Base-by-base conservation (phyloP, 2,797 vertebrate genomes). In the Coregonus ussuriensis region DNA sequence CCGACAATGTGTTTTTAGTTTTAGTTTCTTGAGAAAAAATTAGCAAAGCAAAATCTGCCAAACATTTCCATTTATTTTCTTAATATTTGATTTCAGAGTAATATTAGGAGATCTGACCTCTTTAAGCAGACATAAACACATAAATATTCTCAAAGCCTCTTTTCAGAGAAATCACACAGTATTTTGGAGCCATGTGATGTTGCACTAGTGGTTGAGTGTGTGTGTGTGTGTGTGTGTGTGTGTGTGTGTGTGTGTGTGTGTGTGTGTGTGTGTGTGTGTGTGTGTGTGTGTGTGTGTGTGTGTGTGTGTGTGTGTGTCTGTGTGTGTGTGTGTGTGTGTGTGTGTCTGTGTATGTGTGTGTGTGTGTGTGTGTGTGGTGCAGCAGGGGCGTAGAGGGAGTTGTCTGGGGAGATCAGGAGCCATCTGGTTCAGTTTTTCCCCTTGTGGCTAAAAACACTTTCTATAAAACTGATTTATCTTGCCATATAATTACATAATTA, bases 381-480 rank as follows among this genome's bases (percentile, higher is more conserved):
- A 59, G 13, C 11, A 16, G 71, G 13, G 4, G 52, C 4, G 71
- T 72, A 35, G 66, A 78, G 79, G 79, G 81, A 54, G 80, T 47
- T 76, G 85, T 80, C 79, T 69, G 35, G 77, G 54, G 73, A 83
- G 3, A n/a, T 56, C 54, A 18, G 16, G n/a, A 56, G 29, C 85
- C 81, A 89, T 81, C 77, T 90, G 90, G 86, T 86, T 84, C 74
- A 71, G 89, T 89, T 84, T 83, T 82, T 77, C 73, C 79, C 82
- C 85, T 88, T 72, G 75, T 59, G 79, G 69, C 68, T 14, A 15
- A 72, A 82, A 81, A 81, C 37, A 80, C 53, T 16, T 78, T 82
- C 72, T 73, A 52, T 41, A 53, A 79, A 81, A 59, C 70, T 25
- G 7, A 70, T 84, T 77, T 76, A 72, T 79, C 25, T 25, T 25